phyloP scores from a whole-genome alignment of 2,797 vertebrate species.

The Phoeniculus purpureus region DNA sequence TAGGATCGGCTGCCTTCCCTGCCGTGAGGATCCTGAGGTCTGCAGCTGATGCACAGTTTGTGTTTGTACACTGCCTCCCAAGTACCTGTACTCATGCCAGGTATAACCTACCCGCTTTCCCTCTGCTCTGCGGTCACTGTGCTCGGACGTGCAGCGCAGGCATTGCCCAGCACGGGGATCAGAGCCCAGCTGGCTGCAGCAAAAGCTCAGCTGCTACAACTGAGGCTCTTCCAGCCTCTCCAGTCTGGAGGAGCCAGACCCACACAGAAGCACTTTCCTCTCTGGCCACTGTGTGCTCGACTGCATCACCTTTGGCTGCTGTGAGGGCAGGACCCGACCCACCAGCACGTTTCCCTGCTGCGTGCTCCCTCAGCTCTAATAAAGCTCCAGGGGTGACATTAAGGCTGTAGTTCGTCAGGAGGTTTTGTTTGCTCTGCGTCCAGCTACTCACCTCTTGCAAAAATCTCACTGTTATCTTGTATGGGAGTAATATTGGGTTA shows the following conservation, averaged over 20 bases:
- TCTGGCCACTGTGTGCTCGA: not conserved
- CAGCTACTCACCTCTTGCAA: constrained; percentile 26
- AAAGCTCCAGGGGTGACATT: not conserved
- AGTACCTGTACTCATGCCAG: not conserved
- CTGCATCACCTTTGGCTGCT: not conserved
- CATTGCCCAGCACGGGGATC: not conserved
- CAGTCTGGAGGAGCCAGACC: too few relatives aligned
- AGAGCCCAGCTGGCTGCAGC: not conserved
- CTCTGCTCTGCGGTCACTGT: not conserved
- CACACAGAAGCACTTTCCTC: not conserved
- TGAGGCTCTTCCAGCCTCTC: too few relatives aligned
- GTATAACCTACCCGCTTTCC: not conserved
- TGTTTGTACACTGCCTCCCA: accelerated
- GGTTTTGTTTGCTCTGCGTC: not conserved
- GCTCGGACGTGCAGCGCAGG: accelerated
- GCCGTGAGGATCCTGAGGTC: not conserved
- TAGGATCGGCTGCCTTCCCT: not conserved
- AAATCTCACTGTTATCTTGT: not conserved
- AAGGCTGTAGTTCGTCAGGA: not conserved
- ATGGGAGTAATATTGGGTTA: constrained; percentile 43
- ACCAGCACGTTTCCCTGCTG: not conserved
- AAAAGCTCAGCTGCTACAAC: not conserved
- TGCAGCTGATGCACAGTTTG: not conserved
- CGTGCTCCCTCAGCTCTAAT: not conserved
- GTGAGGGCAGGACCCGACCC: not conserved